These are phyloP conservation scores for Leptopilina clavipes DNA, from an alignment of 1,140 invertebrate genomes.

Conservation along the genomic window DNA sequence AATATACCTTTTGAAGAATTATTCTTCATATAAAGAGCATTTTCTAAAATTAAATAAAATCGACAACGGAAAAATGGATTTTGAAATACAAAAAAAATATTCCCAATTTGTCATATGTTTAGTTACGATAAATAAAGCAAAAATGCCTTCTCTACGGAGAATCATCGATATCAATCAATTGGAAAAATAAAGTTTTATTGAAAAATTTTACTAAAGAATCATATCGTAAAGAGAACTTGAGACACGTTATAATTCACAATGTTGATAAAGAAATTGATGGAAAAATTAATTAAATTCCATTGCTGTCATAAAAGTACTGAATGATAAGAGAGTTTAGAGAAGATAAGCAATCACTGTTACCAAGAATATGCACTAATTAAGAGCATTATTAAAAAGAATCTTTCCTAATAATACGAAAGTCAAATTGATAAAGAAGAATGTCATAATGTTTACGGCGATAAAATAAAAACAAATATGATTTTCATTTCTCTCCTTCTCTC, in stretches of 20 bases:
- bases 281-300: slow-evolving; percentile 13
- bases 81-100: too few species aligned
- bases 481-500: neutral
- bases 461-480: neutral
- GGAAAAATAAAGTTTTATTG: neutral
- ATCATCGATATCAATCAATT: neutral
- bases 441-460: slow-evolving; percentile 18
- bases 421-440: neutral
- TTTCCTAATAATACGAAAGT: neutral
- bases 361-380: slow-evolving; percentile 24
- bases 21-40: too few species aligned
- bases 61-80: too few species aligned
- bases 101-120: too few species aligned
- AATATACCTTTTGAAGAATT: too few species aligned
- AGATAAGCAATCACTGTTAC: slow-evolving; percentile 7
- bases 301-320: neutral
- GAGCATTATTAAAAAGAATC: slow-evolving; percentile 4
- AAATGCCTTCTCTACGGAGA: too few species aligned
- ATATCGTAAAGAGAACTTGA: neutral
- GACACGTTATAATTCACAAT: neutral
- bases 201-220: too few species aligned
- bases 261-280: neutral
- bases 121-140: too few species aligned
- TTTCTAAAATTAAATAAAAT: too few species aligned
- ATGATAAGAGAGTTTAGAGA: slow-evolving; percentile 11